Percentiles rank a stretch among this genome's conserved stretches.
These are phyloP conservation scores for Magallana angulata DNA, from an alignment of 1,140 invertebrate genomes.

Conservation along the genomic window DNA sequence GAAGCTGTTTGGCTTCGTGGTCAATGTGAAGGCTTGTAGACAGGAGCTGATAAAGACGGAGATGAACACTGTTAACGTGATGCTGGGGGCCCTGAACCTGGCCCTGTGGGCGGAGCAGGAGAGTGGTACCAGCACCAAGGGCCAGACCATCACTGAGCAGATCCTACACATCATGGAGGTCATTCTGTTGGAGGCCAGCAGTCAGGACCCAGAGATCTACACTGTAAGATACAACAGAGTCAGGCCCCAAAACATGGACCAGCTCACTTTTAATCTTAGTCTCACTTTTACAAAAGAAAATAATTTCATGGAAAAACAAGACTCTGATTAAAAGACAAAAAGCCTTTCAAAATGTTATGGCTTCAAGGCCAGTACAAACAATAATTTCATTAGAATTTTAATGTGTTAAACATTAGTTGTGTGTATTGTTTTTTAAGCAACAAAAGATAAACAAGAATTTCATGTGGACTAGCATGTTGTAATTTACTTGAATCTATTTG, in stretches of 20 bases:
- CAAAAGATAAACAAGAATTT: no score
- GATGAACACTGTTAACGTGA: slow-evolving; percentile 79
- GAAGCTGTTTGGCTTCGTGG: slow-evolving; percentile 90
- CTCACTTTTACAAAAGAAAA: no score
- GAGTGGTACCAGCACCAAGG: slow-evolving; percentile 79
- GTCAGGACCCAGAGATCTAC: slow-evolving; percentile 82
- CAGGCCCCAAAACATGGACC: no score
- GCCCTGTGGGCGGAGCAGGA: slow-evolving; percentile 78
- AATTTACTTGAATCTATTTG: slow-evolving; percentile 14
- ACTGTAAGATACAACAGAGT: slow-evolving; percentile 65
- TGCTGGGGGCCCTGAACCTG: slow-evolving; percentile 80
- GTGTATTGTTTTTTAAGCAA: no score
- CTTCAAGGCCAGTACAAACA: no score
- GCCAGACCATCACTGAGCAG: slow-evolving; percentile 87
- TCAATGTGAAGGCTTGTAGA: slow-evolving; percentile 85
- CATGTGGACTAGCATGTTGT: no score
- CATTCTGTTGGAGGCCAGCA: slow-evolving; percentile 91
- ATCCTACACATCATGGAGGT: slow-evolving; percentile 91
- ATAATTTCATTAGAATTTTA: no score
- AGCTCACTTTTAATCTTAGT: no score
- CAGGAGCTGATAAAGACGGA: slow-evolving; percentile 79
- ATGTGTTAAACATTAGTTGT: no score
- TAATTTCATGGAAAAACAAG: no score
- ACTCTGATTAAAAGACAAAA: no score
- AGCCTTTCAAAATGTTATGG: no score